A percentile compares a stretch with the other conserved stretches of the same genome.
Evolutionary conservation across 2,888 invertebrate species (phyloP).

Genomic region (Nematopogon swammerdamellus): DNA sequence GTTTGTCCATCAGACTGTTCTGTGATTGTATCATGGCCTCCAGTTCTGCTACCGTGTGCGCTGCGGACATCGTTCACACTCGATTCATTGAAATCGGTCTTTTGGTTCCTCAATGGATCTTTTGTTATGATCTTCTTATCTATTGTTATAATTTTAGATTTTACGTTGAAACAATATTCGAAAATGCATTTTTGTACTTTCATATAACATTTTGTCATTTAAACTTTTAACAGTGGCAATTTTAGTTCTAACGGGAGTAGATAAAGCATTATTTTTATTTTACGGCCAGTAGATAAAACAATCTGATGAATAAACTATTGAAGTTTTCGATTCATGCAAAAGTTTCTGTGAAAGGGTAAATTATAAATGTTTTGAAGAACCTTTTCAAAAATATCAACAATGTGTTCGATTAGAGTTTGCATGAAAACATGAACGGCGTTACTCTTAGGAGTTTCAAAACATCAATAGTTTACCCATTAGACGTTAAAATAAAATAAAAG

Average conservation of each 20-base stretch:
- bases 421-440: too few species aligned
- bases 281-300: slow-evolving; percentile 25
- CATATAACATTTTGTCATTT: too few species aligned
- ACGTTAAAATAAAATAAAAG: slow-evolving; percentile 9
- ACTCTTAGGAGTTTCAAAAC: slow-evolving; percentile 52
- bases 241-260: too few species aligned
- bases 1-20: slow-evolving; percentile 91
- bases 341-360: slow-evolving; percentile 51
- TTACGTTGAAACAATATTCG: too few species aligned
- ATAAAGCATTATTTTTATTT: too few species aligned
- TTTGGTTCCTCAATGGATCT: too few species aligned
- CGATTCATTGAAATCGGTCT: too few species aligned
- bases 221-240: too few species aligned
- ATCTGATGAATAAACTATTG: slow-evolving; percentile 72
- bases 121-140: too few species aligned
- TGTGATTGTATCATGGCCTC: slow-evolving; percentile 88
- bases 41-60: slow-evolving; percentile 85
- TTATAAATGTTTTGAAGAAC: slow-evolving; percentile 49
- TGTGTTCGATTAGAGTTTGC: not conserved
- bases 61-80: slow-evolving; percentile 63
- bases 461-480: slow-evolving; percentile 56
- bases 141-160: too few species aligned
- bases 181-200: too few species aligned
- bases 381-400: slow-evolving; percentile 5
- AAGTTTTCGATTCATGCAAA: slow-evolving; percentile 45